These are phyloP conservation scores for Acestrorhynchus altus DNA, from an alignment of 2,797 vertebrate genomes.

Conservation along the genomic window DNA sequence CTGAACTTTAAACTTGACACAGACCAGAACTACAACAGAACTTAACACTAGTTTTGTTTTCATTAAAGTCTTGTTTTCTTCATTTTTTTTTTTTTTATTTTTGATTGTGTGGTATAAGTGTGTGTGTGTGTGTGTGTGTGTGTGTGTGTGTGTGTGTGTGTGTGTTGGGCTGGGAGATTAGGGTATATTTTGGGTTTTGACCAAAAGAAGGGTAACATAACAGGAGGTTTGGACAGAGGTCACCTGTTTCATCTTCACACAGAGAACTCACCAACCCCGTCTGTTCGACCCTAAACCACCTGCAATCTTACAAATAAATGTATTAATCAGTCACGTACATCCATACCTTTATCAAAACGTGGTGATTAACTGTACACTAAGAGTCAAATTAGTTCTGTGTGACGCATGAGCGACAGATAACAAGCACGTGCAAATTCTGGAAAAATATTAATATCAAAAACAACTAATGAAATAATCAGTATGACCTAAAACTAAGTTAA, in stretches of 20 bases:
- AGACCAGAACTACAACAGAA: too few relatives aligned
- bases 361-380: constrained; percentile 65
- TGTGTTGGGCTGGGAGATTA: too few relatives aligned
- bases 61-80: too few relatives aligned
- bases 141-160: too few relatives aligned
- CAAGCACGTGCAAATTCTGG: not conserved
- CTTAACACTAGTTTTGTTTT: too few relatives aligned
- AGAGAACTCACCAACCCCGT: not conserved
- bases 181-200: not conserved
- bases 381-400: constrained; percentile 55
- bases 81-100: too few relatives aligned
- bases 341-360: constrained; percentile 65
- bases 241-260: not conserved
- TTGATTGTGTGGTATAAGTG: too few relatives aligned
- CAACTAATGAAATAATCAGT: too few relatives aligned
- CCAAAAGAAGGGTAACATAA: not conserved
- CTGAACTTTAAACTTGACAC: too few relatives aligned
- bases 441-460: constrained; percentile 53
- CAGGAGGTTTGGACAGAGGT: not conserved
- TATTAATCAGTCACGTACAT: constrained; percentile 68
- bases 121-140: not conserved
- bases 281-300: not conserved
- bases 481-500: too few relatives aligned
- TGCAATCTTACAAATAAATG: constrained; percentile 68
- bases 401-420: constrained; percentile 65